These are phyloP conservation scores for Magallana nippona DNA, from an alignment of 2,888 invertebrate species.

Conservation along the genomic window DNA sequence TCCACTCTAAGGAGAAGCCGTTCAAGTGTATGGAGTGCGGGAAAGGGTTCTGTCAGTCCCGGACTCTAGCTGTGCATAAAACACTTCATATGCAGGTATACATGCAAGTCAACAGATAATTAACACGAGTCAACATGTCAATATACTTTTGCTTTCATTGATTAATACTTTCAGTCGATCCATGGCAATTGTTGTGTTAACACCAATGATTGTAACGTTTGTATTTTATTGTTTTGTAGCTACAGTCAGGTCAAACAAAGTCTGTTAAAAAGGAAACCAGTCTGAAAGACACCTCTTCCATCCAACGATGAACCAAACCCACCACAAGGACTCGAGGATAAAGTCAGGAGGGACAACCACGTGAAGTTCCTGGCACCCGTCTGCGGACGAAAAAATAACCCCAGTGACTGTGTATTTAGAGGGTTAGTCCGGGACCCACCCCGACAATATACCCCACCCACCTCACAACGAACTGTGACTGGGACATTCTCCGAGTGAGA, in stretches of 20 bases:
- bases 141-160: too few relatives aligned
- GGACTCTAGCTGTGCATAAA: conserved; percentile 69
- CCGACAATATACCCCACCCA: neutral
- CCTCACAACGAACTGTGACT: neutral
- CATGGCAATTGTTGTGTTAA: too few relatives aligned
- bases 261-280: conserved; percentile 10
- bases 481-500: conserved; percentile 1
- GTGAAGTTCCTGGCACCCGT: too few relatives aligned
- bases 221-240: conserved; percentile 19
- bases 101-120: neutral
- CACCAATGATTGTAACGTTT: neutral
- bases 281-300: conserved; percentile 11
- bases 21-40: conserved; percentile 71
- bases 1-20: conserved; percentile 71
- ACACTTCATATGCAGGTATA: conserved; percentile 63
- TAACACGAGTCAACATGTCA: too few relatives aligned
- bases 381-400: too few relatives aligned
- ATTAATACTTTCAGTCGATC: too few relatives aligned
- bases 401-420: too few relatives aligned
- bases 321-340: too few relatives aligned
- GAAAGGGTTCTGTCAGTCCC: conserved; percentile 71
- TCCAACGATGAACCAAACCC: conserved; percentile 23
- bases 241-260: conserved; percentile 4
- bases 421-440: too few relatives aligned
- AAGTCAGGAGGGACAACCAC: too few relatives aligned